Evolutionary conservation across 2,113 vertebrate genomes (phyloP).

Genomic region (Haplochromis vanheusdeni): DNA sequence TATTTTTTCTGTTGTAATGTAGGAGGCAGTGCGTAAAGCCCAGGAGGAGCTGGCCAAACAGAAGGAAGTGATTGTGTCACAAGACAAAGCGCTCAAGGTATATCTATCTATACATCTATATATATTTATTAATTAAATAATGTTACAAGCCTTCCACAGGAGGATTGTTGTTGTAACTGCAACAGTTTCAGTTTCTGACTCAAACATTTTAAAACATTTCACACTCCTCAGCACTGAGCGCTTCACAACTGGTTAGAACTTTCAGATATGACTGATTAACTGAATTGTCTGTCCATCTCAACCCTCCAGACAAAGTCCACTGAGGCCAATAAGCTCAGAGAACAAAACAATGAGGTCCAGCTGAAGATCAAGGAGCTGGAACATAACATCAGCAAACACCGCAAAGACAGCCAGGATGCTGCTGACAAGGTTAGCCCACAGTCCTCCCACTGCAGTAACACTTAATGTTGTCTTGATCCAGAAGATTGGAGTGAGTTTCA

Average conservation of each 20-base stretch:
- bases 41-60: constrained; percentile 81
- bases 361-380: constrained; percentile 85
- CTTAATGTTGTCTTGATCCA: not conserved
- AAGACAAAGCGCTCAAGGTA: constrained; percentile 81
- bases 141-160: not conserved
- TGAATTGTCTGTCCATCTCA: not conserved
- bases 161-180: not conserved
- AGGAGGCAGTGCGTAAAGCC: constrained; percentile 81
- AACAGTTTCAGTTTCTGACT: not conserved
- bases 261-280: not conserved
- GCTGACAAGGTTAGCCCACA: constrained; percentile 65
- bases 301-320: constrained; percentile 64
- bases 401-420: constrained; percentile 79
- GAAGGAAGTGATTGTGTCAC: constrained; percentile 78
- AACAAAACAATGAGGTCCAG: constrained; percentile 81
- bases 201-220: not conserved
- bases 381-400: constrained; percentile 80
- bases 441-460: not conserved
- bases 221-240: not conserved
- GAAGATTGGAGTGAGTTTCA: not conserved
- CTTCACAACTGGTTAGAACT: not conserved
- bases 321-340: constrained; percentile 70
- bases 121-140: not conserved
- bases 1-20: not conserved
- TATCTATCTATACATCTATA: too few relatives aligned